phyloP scores from a whole-genome alignment of 2,888 invertebrate genomes.

The Danaus chrysippus region DNA sequence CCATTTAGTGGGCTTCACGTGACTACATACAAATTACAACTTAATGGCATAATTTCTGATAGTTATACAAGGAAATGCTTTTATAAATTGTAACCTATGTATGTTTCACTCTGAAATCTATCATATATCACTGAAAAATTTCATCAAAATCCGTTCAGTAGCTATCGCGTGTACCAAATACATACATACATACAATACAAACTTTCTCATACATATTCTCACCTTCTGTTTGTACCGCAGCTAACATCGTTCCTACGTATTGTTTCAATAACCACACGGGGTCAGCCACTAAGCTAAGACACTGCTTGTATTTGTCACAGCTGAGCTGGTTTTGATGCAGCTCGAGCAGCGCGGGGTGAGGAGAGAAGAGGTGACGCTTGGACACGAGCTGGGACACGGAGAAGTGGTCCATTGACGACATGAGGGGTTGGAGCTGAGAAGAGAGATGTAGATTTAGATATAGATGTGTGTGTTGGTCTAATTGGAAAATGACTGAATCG shows the following conservation, averaged over 20 bases:
- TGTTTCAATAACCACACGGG: slow-evolving; percentile 35
- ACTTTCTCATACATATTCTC: no score
- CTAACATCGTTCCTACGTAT: slow-evolving; percentile 25
- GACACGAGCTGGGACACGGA: slow-evolving; percentile 18
- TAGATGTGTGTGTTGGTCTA: not conserved
- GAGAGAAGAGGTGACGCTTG: slow-evolving; percentile 27
- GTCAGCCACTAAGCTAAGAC: slow-evolving; percentile 46
- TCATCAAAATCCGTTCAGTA: no score
- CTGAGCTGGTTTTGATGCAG: not conserved
- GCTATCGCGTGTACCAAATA: no score
- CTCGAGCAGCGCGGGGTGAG: slow-evolving; percentile 11
- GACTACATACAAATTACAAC: no score
- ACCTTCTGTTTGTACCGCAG: no score
- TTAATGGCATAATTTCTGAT: no score
- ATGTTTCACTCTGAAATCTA: no score
- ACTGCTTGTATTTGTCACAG: slow-evolving; percentile 20
- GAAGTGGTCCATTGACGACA: slow-evolving; percentile 25
- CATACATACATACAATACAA: no score
- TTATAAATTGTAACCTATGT: no score
- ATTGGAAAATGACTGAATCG: not conserved
- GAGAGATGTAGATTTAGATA: not conserved
- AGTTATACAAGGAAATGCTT: no score
- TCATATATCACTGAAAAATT: no score
- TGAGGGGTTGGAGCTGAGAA: slow-evolving; percentile 1
- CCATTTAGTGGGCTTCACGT: no score